phyloP scores from a whole-genome alignment of 1,140 invertebrate species.

The Lucilia sericata region DNA sequence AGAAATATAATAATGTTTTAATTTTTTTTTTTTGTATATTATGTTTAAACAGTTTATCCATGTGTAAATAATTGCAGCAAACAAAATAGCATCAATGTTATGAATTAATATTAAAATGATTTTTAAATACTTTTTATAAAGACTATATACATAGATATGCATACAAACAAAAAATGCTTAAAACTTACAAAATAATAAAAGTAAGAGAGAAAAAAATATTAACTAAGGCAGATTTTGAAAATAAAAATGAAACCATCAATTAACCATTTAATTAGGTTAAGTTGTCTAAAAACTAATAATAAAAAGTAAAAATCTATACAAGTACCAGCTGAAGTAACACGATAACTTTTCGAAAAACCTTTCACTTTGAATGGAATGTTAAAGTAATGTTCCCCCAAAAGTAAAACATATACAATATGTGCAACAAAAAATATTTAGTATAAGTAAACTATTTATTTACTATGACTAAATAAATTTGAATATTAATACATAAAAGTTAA shows the following conservation, averaged over 20 bases:
- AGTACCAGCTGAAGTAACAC: neutral
- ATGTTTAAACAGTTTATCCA: neutral
- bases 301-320: neutral
- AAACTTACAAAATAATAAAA: neutral
- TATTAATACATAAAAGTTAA: neutral
- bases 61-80: neutral
- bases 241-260: neutral
- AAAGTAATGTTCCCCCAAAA: slow-evolving; percentile 1
- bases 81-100: neutral
- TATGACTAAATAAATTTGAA: neutral
- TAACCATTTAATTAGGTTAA: slow-evolving; percentile 5
- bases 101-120: neutral
- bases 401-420: neutral
- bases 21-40: neutral
- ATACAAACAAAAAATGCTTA: neutral
- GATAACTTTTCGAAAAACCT: neutral
- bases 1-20: no score
- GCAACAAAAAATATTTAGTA: neutral
- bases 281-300: neutral
- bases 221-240: neutral
- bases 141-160: neutral
- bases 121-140: neutral
- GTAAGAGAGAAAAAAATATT: neutral
- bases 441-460: neutral
- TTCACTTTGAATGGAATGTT: slow-evolving; percentile 16